These are phyloP conservation scores for Tamias sibiricus DNA, from an alignment of 2,113 vertebrate species.

Conservation along the genomic window DNA sequence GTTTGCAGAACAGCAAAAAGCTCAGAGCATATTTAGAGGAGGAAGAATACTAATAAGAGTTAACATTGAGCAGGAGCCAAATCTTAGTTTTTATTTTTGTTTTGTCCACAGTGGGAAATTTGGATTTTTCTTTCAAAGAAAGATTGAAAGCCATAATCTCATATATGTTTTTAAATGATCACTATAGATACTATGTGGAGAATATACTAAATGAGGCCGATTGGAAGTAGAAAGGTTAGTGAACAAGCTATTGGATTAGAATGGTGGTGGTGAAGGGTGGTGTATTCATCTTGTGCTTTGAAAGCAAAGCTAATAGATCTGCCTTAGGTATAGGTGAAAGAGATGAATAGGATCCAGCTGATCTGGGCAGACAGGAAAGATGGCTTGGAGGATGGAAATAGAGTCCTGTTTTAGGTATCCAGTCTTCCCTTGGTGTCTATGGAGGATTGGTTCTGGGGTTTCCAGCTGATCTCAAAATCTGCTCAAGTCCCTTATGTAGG, in stretches of 20 bases:
- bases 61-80: neutral
- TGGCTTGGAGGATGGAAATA: neutral
- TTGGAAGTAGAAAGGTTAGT: neutral
- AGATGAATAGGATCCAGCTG: neutral
- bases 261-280: neutral
- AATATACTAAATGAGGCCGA: neutral
- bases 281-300: neutral
- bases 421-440: neutral
- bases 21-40: neutral
- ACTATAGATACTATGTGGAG: neutral
- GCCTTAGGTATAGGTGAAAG: neutral
- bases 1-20: neutral
- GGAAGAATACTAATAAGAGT: neutral
- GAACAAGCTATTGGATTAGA: neutral
- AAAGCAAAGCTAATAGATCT: neutral
- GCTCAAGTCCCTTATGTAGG: neutral
- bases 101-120: neutral
- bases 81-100: neutral
- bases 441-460: neutral
- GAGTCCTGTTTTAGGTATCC: neutral
- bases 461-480: neutral
- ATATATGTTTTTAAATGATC: neutral
- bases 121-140: neutral
- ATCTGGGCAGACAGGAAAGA: neutral
- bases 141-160: neutral